Conservation (phyloP, 2,113 vertebrate genomes). For the Heterocephalus glaber region DNA sequence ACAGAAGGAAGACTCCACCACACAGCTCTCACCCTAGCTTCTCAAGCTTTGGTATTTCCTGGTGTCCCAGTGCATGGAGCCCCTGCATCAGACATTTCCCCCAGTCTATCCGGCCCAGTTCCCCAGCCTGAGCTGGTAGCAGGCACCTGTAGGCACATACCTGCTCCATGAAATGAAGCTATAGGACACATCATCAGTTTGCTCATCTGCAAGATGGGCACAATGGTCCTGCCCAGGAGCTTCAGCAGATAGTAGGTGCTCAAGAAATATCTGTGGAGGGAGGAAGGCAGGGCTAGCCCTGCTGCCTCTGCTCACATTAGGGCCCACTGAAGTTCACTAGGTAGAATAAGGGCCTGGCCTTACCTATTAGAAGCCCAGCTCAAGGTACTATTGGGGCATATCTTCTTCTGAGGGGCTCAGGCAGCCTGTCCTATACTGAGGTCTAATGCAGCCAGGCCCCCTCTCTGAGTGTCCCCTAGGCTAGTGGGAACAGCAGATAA, state of each 20-base stretch:
- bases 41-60: neutral
- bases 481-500: neutral
- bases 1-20: neutral
- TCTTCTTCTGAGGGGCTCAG: neutral
- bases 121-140: neutral
- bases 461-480: neutral
- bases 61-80: neutral
- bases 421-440: neutral
- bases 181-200: neutral
- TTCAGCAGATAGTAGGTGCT: neutral
- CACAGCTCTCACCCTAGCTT: neutral
- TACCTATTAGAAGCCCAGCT: neutral
- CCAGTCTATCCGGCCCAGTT: neutral
- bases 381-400: neutral
- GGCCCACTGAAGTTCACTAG: neutral
- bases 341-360: neutral
- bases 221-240: neutral
- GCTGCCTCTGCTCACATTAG: neutral
- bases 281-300: too few relatives aligned
- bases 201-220: neutral
- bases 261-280: neutral
- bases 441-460: neutral
- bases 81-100: neutral
- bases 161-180: neutral
- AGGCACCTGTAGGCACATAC: neutral